Evolutionary conservation across 2,888 invertebrate species (phyloP), one percentile per base, ranked within the genome.

Genomic region (Asteroscopus sphinx): DNA sequence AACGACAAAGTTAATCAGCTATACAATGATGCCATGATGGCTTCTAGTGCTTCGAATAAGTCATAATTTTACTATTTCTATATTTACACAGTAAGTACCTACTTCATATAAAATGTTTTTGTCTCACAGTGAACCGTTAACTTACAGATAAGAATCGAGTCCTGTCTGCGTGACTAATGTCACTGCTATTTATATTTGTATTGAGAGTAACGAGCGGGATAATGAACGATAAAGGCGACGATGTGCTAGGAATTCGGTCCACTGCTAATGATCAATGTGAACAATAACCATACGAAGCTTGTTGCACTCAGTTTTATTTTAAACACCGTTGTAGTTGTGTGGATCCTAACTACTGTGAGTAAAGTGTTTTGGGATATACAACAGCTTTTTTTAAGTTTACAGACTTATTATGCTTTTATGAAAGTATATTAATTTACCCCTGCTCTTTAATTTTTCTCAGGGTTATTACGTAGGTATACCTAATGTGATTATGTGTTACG

Each of bases 81-180:
- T 25, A 12, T 30, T n/a, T 40, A 32, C 13, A 16, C 9, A n/a
- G 33, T 64, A n/a, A n/a, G n/a, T n/a, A n/a, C 28, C 16, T 39
- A 40, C 51, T 15, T 49, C 59, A 68, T 72, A 61, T n/a, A n/a
- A n/a, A 73, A 74, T 82, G 82, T 84, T 81, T 79, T 77, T 61
- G 78, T 79, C 76, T 71, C 73, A 66, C 53, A 74, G 77, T 77
- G 70, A 79, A 79, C 82, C 82, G 81, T 85, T 83, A 80, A 71
- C 68, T 67, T 67, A 70, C 59, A 79, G 89, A 90, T 89, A 90
- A 89, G 85, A 63, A 68, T 69, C 58, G 77, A 71, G 79, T 78
- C 77, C 80, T 83, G 79, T 73, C 79, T 84, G 78, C 77, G 80
- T 90, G 91, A 91, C 89, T 90, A 90, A 91, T 86, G 85, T 73